These are phyloP conservation scores for Tetanocera ferruginea DNA, from an alignment of 2,888 invertebrate genomes.

Conservation along the genomic window DNA sequence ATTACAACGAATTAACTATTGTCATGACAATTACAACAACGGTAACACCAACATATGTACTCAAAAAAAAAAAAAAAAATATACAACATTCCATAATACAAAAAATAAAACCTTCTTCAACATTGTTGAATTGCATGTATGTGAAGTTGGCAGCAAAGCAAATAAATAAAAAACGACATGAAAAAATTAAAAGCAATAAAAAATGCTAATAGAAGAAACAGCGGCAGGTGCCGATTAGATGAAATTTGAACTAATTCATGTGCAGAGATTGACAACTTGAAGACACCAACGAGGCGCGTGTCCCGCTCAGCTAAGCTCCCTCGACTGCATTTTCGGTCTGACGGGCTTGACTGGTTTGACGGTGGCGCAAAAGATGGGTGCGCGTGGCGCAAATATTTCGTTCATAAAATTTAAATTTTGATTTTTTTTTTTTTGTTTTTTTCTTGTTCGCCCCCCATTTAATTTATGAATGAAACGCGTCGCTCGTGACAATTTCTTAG, in stretches of 20 bases:
- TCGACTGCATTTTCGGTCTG: neutral
- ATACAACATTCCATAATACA: neutral
- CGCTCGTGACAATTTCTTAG: neutral
- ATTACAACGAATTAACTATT: neutral
- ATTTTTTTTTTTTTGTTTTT: neutral
- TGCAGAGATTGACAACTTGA: neutral
- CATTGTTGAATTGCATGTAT: neutral
- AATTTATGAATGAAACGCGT: slow-evolving; percentile 10
- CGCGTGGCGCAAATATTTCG: slow-evolving; percentile 14
- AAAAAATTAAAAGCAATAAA: neutral
- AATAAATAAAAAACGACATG: neutral
- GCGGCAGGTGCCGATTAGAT: neutral
- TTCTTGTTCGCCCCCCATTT: neutral
- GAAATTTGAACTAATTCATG: slow-evolving; percentile 7
- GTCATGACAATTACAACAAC: neutral
- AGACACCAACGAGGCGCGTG: too few species aligned
- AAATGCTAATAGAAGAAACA: neutral
- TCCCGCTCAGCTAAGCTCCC: neutral
- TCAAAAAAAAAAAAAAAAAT: neutral
- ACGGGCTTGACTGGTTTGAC: neutral
- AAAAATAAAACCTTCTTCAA: neutral
- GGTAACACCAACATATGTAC: neutral
- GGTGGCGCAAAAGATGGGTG: neutral
- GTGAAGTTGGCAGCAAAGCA: neutral
- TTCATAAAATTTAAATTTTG: slow-evolving; percentile 1